phyloP scores from a whole-genome alignment of 2,797 vertebrate species.

The Coreius guichenoti region DNA sequence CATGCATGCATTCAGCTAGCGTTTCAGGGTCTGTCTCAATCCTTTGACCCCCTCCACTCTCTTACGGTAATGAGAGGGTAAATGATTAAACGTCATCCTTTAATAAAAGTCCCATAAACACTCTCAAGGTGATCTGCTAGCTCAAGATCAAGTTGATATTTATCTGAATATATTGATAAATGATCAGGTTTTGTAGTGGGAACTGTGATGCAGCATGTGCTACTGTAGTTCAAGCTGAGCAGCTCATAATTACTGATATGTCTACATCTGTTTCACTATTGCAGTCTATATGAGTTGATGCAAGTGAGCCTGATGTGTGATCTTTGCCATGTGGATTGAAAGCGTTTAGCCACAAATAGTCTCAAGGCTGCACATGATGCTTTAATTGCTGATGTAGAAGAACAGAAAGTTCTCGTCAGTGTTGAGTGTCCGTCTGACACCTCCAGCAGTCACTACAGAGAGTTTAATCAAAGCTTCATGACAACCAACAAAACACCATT shows the following conservation, averaged over 20 bases:
- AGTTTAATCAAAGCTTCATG: neutral
- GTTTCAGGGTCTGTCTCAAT: constrained; percentile 29
- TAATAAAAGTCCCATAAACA: neutral
- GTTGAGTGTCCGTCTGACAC: neutral
- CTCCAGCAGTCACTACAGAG: neutral
- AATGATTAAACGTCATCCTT: neutral
- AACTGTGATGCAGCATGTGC: neutral
- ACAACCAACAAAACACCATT: neutral
- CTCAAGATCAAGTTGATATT: neutral
- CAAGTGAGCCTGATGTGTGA: neutral
- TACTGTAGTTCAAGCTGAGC: neutral
- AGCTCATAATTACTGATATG: neutral
- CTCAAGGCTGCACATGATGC: neutral
- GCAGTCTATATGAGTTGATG: neutral
- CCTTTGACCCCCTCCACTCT: constrained; percentile 27
- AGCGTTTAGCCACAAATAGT: neutral
- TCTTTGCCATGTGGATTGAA: neutral
- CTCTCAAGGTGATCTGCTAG: neutral
- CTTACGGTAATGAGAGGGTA: constrained; percentile 27
- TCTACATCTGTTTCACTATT: neutral
- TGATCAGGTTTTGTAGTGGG: neutral
- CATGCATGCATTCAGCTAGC: constrained; percentile 25
- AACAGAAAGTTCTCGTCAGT: constrained; percentile 5
- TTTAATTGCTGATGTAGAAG: neutral
- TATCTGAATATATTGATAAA: neutral